phyloP scores from a whole-genome alignment of 2,113 vertebrate species.

The Hypomesus transpacificus region DNA sequence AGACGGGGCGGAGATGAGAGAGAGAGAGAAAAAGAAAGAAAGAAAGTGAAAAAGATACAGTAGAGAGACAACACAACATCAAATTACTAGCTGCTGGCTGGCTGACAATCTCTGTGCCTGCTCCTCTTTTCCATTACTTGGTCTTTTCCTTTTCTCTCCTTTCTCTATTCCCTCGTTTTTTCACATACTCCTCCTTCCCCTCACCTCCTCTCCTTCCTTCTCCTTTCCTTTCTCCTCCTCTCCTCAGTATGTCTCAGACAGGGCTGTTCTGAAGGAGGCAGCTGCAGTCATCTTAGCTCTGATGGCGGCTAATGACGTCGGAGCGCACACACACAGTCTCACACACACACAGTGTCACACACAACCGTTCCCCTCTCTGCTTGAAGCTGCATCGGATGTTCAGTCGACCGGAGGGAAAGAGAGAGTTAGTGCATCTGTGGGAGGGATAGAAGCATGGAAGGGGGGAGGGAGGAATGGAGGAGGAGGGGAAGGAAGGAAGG shows the following conservation, averaged over 20 bases:
- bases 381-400: constrained; percentile 83
- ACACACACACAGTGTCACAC: constrained; percentile 2
- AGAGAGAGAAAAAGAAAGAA: constrained; percentile 19
- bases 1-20: constrained; percentile 24
- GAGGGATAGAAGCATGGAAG: not conserved
- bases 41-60: not conserved
- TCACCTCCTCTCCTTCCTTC: not conserved
- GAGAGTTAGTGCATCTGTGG: constrained; percentile 36
- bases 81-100: constrained; percentile 59
- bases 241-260: constrained; percentile 52
- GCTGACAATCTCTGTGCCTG: not conserved
- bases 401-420: constrained; percentile 62
- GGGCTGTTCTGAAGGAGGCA: constrained; percentile 68
- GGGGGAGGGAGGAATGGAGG: not conserved
- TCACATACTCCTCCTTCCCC: not conserved
- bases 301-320: constrained; percentile 69
- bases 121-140: not conserved
- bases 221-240: not conserved
- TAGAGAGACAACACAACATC: constrained; percentile 22
- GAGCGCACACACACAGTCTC: constrained; percentile 9
- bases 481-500: not conserved
- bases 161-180: not conserved
- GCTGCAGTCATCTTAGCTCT: not conserved
- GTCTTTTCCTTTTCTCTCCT: not conserved
- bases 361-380: constrained; percentile 69